These are phyloP conservation scores for Stenurella melanura DNA, from an alignment of 2,888 invertebrate species.

Conservation along the genomic window DNA sequence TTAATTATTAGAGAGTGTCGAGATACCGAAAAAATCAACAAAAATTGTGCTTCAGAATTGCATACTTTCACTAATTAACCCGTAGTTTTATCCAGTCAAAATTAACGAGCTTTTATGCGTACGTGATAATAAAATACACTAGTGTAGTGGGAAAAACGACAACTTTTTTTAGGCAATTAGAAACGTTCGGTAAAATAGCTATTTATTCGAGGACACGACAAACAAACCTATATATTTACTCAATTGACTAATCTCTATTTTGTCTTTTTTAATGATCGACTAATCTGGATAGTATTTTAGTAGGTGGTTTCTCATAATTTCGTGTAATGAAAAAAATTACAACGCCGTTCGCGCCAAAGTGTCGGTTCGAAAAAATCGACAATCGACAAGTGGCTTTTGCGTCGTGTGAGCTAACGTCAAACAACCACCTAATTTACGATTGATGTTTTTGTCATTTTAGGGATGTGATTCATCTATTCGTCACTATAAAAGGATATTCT, in stretches of 20 bases:
- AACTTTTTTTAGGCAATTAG: conserved; percentile 16
- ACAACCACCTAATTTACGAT: conserved; percentile 46
- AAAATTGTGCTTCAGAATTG: conserved; percentile 13
- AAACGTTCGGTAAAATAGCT: conserved; percentile 18
- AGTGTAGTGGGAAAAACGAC: conserved; percentile 10
- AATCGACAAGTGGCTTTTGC: conserved; percentile 63
- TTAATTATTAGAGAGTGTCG: conserved; percentile 19
- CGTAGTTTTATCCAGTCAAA: conserved; percentile 2
- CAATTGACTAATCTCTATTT: background rate
- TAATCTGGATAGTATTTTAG: conserved; percentile 12
- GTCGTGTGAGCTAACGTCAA: conserved; percentile 56
- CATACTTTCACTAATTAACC: conserved; percentile 36
- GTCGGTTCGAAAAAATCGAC: conserved; percentile 55
- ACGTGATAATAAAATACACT: conserved; percentile 10
- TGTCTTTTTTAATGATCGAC: conserved; percentile 19
- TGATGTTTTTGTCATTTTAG: conserved; percentile 47
- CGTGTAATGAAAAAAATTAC: background rate
- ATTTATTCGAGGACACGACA: conserved; percentile 28
- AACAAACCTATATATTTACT: conserved; percentile 22
- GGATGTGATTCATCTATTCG: conserved; percentile 34
- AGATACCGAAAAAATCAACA: conserved; percentile 8
- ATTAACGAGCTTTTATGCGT: conserved; percentile 23
- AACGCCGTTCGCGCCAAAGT: conserved; percentile 59
- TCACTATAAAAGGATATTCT: conserved; percentile 31
- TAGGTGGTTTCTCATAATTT: background rate